Percentiles rank a stretch among this genome's conserved stretches.
These are phyloP conservation scores for Drosophila lacertosa DNA, from an alignment of 1,140 invertebrate species.

Conservation along the genomic window DNA sequence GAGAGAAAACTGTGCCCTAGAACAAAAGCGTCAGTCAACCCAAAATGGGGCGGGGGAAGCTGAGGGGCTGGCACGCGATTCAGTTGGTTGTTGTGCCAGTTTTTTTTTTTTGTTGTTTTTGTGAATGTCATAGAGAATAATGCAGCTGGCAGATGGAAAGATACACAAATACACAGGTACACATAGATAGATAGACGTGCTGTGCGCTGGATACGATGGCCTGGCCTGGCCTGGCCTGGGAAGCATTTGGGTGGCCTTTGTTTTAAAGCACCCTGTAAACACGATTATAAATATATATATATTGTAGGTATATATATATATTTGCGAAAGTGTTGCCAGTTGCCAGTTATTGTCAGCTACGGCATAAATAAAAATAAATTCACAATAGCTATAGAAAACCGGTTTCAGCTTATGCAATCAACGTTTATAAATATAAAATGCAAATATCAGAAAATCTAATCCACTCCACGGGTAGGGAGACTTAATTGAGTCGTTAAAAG, in stretches of 20 bases:
- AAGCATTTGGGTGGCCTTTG: constrained; percentile 36
- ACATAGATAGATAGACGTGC: not conserved
- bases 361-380: not conserved
- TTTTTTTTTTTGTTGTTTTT: constrained; percentile 11
- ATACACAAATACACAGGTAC: constrained; percentile 1
- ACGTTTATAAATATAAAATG: constrained; percentile 47
- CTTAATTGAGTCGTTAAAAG: constrained; percentile 39
- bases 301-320: constrained; percentile 10
- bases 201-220: constrained; percentile 8
- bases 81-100: constrained; percentile 38
- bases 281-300: constrained; percentile 26
- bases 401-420: constrained; percentile 50
- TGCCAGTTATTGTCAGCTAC: constrained; percentile 25
- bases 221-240: constrained; percentile 40
- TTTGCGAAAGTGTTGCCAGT: constrained; percentile 44
- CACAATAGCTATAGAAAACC: constrained; percentile 35
- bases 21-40: constrained; percentile 49
- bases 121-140: constrained; percentile 42
- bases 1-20: constrained; percentile 47
- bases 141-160: constrained; percentile 23
- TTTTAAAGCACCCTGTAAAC: constrained; percentile 37
- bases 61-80: constrained; percentile 36
- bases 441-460: constrained; percentile 23
- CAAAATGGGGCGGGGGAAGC: constrained; percentile 14
- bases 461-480: too few species aligned